These are phyloP conservation scores for Peromyscus californicus DNA, from an alignment of 2,113 vertebrate species.

Conservation along the genomic window DNA sequence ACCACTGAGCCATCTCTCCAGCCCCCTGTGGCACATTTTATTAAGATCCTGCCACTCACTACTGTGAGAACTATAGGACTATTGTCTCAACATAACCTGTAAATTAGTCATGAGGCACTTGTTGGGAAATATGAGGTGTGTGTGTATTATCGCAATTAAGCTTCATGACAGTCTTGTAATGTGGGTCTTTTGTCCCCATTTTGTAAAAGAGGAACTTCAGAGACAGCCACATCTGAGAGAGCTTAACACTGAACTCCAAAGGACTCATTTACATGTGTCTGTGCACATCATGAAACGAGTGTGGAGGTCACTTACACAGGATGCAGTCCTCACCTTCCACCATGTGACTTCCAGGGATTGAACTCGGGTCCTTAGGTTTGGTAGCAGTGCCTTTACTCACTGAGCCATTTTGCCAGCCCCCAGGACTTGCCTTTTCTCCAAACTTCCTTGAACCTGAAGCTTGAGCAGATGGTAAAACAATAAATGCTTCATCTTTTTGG, in stretches of 20 bases:
- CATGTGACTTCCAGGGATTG: background rate
- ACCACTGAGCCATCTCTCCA: too few species aligned
- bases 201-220: conserved; percentile 53
- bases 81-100: background rate
- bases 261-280: background rate
- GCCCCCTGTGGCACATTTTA: background rate
- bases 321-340: background rate
- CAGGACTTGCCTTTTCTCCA: conserved; percentile 52
- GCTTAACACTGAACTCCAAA: background rate
- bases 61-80: background rate
- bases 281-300: background rate
- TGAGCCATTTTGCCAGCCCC: background rate
- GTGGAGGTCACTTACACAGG: background rate
- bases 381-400: background rate
- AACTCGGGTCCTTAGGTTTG: background rate
- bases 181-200: background rate
- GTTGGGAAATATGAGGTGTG: background rate
- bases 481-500: conserved; percentile 27
- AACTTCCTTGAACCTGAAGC: conserved; percentile 11
- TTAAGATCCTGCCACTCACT: background rate
- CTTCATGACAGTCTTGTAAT: background rate
- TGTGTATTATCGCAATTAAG: background rate
- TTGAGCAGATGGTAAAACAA: conserved; percentile 8
- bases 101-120: conserved; percentile 21
- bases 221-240: background rate